phyloP scores from a whole-genome alignment of 2,113 vertebrate species.

The Seriola aureovittata region DNA sequence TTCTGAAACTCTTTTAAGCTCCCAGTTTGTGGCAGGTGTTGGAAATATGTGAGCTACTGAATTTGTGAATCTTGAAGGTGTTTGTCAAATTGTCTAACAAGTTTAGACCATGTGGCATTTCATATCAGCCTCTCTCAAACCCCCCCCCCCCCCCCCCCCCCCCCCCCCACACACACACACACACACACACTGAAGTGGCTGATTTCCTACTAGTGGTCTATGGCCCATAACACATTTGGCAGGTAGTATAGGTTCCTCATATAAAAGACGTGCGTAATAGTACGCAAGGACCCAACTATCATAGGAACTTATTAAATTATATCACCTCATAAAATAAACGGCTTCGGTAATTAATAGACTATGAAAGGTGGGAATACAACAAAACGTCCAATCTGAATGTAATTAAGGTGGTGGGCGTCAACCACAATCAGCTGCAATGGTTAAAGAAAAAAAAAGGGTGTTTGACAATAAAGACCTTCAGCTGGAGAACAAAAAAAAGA shows the following conservation, averaged over 20 bases:
- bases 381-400: constrained; percentile 56
- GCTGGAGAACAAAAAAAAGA: not conserved
- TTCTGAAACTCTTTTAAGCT: not conserved
- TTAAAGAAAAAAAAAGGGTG: not conserved
- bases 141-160: not conserved
- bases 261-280: constrained; percentile 58
- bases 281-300: constrained; percentile 53
- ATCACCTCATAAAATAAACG: constrained; percentile 81
- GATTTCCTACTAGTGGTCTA: constrained; percentile 62
- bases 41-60: not conserved
- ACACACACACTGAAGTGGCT: constrained; percentile 37
- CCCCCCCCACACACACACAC: constrained; percentile 20
- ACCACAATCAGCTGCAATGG: constrained; percentile 18
- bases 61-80: not conserved
- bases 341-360: constrained; percentile 71
- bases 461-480: not conserved
- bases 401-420: constrained; percentile 60
- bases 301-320: constrained; percentile 76
- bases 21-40: not conserved
- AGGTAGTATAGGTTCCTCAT: constrained; percentile 60
- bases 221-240: constrained; percentile 70
- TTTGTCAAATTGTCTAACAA: constrained; percentile 11
- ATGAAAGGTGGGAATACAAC: constrained; percentile 46
- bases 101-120: constrained; percentile 34
- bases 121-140: not conserved